Percentiles rank a stretch among this genome's conserved stretches.
phyloP scores from a whole-genome alignment of 2,113 vertebrate genomes.

The Pitta sordida region DNA sequence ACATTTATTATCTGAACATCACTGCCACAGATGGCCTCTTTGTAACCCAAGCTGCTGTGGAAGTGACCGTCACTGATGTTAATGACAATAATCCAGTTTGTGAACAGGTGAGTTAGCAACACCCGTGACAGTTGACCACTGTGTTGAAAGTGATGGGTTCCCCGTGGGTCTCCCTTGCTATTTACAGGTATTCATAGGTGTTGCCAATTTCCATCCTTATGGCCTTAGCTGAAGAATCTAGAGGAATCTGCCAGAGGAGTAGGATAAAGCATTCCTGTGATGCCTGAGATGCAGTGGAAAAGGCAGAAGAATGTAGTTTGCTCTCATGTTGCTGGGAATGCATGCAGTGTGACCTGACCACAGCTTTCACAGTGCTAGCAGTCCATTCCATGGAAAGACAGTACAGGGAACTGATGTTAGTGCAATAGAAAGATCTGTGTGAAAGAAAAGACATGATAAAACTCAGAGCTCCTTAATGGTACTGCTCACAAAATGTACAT shows the following conservation, averaged over 20 bases:
- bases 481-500: not conserved
- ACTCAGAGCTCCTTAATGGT: not conserved
- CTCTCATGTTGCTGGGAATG: not conserved
- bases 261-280: not conserved
- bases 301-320: not conserved
- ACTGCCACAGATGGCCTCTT: conserved; percentile 94
- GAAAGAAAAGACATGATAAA: not conserved
- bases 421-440: not conserved
- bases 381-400: not conserved
- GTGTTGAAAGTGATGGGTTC: not conserved
- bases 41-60: conserved; percentile 85
- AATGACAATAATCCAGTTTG: conserved; percentile 94
- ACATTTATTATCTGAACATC: conserved; percentile 88
- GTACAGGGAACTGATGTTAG: not conserved
- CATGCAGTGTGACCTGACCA: not conserved
- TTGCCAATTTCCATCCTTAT: not conserved
- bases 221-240: not conserved
- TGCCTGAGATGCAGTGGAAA: not conserved
- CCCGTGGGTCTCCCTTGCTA: not conserved
- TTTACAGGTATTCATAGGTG: not conserved
- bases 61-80: conserved; percentile 87
- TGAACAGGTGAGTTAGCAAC: conserved; percentile 80
- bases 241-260: not conserved
- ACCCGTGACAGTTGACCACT: rapidly evolving
- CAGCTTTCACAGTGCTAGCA: not conserved